Evolutionary conservation across 2,113 vertebrate genomes (phyloP).

Genomic region (Crotalus tigris): DNA sequence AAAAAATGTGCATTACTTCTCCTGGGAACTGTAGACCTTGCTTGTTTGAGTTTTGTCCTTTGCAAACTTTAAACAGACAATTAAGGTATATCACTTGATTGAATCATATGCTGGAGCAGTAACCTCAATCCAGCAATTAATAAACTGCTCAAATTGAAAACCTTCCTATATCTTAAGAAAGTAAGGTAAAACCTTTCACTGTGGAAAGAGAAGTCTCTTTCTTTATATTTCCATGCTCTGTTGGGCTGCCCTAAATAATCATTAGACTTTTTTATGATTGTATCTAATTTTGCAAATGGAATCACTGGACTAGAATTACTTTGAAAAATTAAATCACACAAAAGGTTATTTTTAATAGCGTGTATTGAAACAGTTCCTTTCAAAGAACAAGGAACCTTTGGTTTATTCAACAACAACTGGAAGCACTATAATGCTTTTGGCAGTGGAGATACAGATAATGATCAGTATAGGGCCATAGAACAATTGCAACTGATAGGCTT

Average conservation of each 20-base stretch:
- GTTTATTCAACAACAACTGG: slow-evolving; percentile 41
- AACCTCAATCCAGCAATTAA: neutral
- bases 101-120: slow-evolving; percentile 26
- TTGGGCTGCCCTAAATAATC: neutral
- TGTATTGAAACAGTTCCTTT: slow-evolving; percentile 28
- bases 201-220: neutral
- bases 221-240: neutral
- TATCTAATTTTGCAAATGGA: neutral
- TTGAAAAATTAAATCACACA: neutral
- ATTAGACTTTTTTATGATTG: neutral
- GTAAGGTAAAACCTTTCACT: neutral
- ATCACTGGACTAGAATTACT: neutral
- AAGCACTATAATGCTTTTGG: slow-evolving; percentile 14
- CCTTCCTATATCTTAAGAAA: neutral
- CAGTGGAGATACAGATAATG: slow-evolving; percentile 39
- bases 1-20: slow-evolving; percentile 20
- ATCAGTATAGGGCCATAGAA: slow-evolving; percentile 30
- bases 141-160: neutral
- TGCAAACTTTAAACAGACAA: slow-evolving; percentile 13
- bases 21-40: neutral
- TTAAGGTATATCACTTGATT: slow-evolving; percentile 28
- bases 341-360: neutral
- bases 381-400: slow-evolving; percentile 50
- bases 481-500: slow-evolving; percentile 33
- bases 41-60: slow-evolving; percentile 35